These are phyloP conservation scores for Bombus polaris DNA, from an alignment of 1,140 invertebrate species.

Conservation along the genomic window DNA sequence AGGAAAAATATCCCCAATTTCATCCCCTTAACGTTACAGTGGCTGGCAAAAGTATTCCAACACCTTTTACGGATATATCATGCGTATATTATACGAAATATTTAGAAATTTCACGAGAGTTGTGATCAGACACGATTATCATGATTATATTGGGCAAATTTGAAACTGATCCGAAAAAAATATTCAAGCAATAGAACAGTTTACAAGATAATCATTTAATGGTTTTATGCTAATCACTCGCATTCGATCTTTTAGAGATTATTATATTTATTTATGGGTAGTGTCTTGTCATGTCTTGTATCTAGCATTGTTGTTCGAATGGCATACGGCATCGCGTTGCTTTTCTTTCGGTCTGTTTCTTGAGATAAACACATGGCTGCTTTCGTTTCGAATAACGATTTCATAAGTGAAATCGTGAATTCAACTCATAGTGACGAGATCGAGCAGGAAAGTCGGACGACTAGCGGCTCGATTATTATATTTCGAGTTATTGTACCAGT, in stretches of 20 bases:
- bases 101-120: too few species aligned
- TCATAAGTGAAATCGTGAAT: conserved; percentile 78
- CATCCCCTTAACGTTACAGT: too few species aligned
- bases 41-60: too few species aligned
- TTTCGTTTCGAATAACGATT: conserved; percentile 76
- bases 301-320: background rate
- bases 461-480: background rate
- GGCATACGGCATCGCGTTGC: conserved; percentile 9
- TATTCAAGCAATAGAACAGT: background rate
- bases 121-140: too few species aligned
- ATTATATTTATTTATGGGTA: too few species aligned
- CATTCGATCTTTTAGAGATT: background rate
- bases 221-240: background rate
- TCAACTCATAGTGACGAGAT: conserved; percentile 58
- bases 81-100: too few species aligned
- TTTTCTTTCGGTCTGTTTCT: conserved; percentile 76
- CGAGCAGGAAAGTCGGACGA: conserved; percentile 71
- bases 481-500: background rate
- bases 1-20: too few species aligned
- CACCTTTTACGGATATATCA: too few species aligned
- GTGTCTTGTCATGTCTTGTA: background rate
- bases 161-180: too few species aligned
- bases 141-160: too few species aligned
- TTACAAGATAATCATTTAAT: background rate
- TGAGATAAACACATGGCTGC: conserved; percentile 73